A percentile compares a stretch with the other conserved stretches of the same genome.
These are phyloP conservation scores for Xestia xanthographa DNA, from an alignment of 2,888 invertebrate genomes.

Conservation along the genomic window DNA sequence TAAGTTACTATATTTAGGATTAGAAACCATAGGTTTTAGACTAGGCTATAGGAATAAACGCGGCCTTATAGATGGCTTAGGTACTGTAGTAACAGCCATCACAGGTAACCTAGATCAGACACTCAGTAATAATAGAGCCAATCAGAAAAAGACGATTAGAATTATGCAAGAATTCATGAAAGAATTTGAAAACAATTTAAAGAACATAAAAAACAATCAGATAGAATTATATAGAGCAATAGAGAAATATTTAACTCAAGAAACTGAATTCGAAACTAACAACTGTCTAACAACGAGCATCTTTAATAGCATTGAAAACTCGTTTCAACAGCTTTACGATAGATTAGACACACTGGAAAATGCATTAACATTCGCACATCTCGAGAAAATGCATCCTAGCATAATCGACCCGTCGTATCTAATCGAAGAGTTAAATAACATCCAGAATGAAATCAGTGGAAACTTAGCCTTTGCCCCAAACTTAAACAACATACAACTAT, in stretches of 20 bases:
- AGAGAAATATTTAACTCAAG: constrained; percentile 27
- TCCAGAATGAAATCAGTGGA: constrained; percentile 38
- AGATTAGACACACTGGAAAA: constrained; percentile 36
- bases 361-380: constrained; percentile 40
- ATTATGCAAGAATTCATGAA: constrained; percentile 16
- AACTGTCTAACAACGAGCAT: constrained; percentile 29
- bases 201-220: constrained; percentile 26
- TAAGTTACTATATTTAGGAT: constrained; percentile 48
- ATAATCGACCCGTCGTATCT: constrained; percentile 36
- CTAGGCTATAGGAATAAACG: constrained; percentile 29
- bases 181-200: constrained; percentile 11
- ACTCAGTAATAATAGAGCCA: constrained; percentile 1
- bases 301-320: constrained; percentile 21
- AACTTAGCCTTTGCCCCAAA: constrained; percentile 11
- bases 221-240: constrained; percentile 34
- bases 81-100: constrained; percentile 52
- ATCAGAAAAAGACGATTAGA: constrained; percentile 20
- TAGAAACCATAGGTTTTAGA: constrained; percentile 44
- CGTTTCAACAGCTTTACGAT: constrained; percentile 50
- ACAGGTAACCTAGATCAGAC: constrained; percentile 52
- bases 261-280: constrained; percentile 31
- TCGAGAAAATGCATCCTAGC: constrained; percentile 47
- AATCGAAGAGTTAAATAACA: constrained; percentile 41
- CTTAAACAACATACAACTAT: constrained; percentile 8
- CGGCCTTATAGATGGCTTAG: constrained; percentile 50